Base-by-base conservation (phyloP, 1,140 invertebrate species). In the Sycobia sp. region DNA sequence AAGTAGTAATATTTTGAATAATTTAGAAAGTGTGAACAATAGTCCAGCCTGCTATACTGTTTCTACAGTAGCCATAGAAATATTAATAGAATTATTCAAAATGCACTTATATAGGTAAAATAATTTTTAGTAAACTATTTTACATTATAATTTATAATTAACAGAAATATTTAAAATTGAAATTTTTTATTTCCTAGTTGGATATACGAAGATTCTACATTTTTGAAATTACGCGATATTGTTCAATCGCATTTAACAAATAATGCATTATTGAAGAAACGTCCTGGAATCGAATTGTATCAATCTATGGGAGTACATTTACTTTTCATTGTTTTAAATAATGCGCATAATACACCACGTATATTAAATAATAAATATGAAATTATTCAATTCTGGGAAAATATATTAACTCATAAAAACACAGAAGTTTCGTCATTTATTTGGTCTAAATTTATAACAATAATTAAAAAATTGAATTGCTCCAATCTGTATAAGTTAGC, bases 231-330 rank as follows among this genome's bases (percentile, higher is more conserved):
- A 34, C 9, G 67, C 8, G 13, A 43, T 11, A 68, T 36, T 0
- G 3, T 73, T 7, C 34, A 61, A 32, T 51, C 38, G 2, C 71
- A 76, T 51, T 55, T 75, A 43, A 55, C 49, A 2, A 27, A 65
- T 16, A 22, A 49, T 14, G 39, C 61, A 13, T 34, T 65, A 53
- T 36, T 77, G 4, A 73, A 69, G 32, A 58, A 64, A 55, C 64
- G 63, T 32, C 73, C 72, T 3, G 69, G 71, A 20, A 64, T 63
- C 50, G 71, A 76, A 56, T 38, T 74, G 23, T 79, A 77, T 27
- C 73, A 77, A 67, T 11, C 64, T 2, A 63, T 66, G 0, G 62
- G 49, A 0, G 64, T 71, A 7, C 71, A 65, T 61, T 71, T 77
- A 14, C 49, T 75, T 27, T 58, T 70, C n/a, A 49, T 27, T 16